These are phyloP conservation scores for Cephus runcator DNA, from an alignment of 2,888 invertebrate genomes.

Conservation along the genomic window DNA sequence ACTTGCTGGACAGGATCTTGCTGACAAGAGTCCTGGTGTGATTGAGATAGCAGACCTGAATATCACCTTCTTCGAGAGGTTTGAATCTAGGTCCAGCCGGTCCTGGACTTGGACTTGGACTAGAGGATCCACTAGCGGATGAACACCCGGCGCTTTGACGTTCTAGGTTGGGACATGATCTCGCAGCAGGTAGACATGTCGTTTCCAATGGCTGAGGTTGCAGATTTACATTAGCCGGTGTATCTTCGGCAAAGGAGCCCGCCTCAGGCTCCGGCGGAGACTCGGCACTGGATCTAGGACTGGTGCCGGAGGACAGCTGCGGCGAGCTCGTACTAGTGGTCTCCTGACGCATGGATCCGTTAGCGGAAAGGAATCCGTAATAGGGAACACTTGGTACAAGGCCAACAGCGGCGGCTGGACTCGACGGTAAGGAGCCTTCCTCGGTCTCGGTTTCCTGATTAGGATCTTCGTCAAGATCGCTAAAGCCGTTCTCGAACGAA, in stretches of 20 bases:
- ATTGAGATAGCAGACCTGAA: conserved; percentile 80
- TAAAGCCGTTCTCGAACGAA: conserved; percentile 51
- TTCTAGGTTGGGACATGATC: conserved; percentile 67
- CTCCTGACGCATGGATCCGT: conserved; percentile 65
- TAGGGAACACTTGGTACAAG: conserved; percentile 67
- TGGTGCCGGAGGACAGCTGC: conserved; percentile 48
- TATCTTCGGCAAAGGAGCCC: conserved; percentile 21
- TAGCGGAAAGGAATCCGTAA: conserved; percentile 65
- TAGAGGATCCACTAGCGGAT: conserved; percentile 64
- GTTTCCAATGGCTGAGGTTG: conserved; percentile 47
- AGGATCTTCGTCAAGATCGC: conserved; percentile 45
- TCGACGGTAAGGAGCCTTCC: conserved; percentile 59
- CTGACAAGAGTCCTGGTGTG: conserved; percentile 82
- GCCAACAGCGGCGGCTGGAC: conserved; percentile 64
- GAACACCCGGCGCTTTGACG: conserved; percentile 70
- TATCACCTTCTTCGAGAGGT: conserved; percentile 77
- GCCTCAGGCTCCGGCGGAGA: conserved; percentile 24
- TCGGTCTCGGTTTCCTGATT: conserved; percentile 65
- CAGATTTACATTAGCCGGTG: conserved; percentile 19
- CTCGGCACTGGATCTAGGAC: conserved; percentile 17
- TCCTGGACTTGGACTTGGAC: conserved; percentile 64
- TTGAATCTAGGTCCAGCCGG: conserved; percentile 73
- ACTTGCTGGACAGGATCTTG: conserved; percentile 82
- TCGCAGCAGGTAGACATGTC: conserved; percentile 64
- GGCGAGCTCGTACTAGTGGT: conserved; percentile 63